Evolutionary conservation across 2,888 invertebrate species (phyloP), one percentile per base, ranked within the genome.

Genomic region (Strigamia maritima): DNA sequence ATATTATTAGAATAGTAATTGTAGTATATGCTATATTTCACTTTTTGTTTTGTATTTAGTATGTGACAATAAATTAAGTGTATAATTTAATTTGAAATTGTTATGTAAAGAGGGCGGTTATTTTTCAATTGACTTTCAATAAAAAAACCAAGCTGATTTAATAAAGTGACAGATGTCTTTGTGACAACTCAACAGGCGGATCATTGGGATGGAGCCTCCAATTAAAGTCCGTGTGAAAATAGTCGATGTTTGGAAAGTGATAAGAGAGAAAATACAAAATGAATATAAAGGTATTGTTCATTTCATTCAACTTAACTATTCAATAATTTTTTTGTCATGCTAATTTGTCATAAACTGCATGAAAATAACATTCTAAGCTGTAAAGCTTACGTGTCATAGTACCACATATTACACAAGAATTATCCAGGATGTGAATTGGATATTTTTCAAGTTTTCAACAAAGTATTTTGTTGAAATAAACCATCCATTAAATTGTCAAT

Each of bases 181-280:
- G 54, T 54, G 54, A 54, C n/a, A 22, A 54, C 54, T 22, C 22
- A 2, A 19, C 19, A 7, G 54, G 2, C 19, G 22, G 7, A 54
- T 54, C 54, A 19, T 1, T 19, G 6, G 6, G 19, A 54, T 54
- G 54, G 70, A 70, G n/a, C 26, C 70, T 70, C 70, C 70, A 28
- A 70, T 70, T 70, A 70, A 70, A 12, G 70, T 70, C n/a, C 70
- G 70, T 12, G 70, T 70, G 12, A 4, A 28, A n/a, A 70, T 70
- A 4, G 26, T 70, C 16, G 70, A 70, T 70, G 28, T 28, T 70
- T 70, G 70, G 70, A 70, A 26, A 16, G 24, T 70, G 12, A 28
- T 70, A 12, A 26, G 12, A 10, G 70, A 70, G 24, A 70, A 28
- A 28, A 70, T 28, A 24, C 28, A 70, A 70, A 70, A 70, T 70